Percentiles rank a stretch among this genome's conserved stretches.
phyloP scores from a whole-genome alignment of 2,888 invertebrate genomes.

The Tachystola acroxantha region DNA sequence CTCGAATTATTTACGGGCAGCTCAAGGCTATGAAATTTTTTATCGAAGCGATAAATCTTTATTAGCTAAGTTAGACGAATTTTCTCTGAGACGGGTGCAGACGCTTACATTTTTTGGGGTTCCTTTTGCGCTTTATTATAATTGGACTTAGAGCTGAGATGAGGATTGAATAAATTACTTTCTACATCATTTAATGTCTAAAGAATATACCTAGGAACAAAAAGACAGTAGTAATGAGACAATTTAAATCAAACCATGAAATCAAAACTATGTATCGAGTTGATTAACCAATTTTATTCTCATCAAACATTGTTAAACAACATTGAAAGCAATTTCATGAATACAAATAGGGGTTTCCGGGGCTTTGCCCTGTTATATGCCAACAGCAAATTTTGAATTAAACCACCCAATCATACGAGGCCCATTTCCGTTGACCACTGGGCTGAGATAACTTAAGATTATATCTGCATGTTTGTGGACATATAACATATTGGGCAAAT shows the following conservation, averaged over 20 bases:
- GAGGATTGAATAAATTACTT: constrained; percentile 1
- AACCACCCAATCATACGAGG: background rate
- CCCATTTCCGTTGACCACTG: background rate
- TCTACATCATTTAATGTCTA: background rate
- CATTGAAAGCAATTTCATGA: background rate
- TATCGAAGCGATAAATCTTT: constrained; percentile 69
- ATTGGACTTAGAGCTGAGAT: constrained; percentile 4
- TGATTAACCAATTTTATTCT: too few relatives aligned
- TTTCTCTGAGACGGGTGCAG: constrained; percentile 27
- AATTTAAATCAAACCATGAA: too few relatives aligned
- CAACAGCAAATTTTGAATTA: constrained; percentile 1
- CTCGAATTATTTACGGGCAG: constrained; percentile 69
- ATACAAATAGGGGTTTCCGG: background rate
- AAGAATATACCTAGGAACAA: too few relatives aligned
- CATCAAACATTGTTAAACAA: background rate
- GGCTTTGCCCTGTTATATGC: background rate
- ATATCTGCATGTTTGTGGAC: constrained; percentile 32
- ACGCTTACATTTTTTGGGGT: constrained; percentile 13
- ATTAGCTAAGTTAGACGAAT: constrained; percentile 55
- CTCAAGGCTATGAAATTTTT: constrained; percentile 66
- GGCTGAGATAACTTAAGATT: constrained; percentile 27
- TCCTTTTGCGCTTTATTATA: constrained; percentile 7
- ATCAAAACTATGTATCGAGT: background rate
- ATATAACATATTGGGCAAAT: constrained; percentile 53
- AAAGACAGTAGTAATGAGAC: too few relatives aligned